Conservation (phyloP, 1,140 invertebrate species). For the Zaprionus vittiger region DNA sequence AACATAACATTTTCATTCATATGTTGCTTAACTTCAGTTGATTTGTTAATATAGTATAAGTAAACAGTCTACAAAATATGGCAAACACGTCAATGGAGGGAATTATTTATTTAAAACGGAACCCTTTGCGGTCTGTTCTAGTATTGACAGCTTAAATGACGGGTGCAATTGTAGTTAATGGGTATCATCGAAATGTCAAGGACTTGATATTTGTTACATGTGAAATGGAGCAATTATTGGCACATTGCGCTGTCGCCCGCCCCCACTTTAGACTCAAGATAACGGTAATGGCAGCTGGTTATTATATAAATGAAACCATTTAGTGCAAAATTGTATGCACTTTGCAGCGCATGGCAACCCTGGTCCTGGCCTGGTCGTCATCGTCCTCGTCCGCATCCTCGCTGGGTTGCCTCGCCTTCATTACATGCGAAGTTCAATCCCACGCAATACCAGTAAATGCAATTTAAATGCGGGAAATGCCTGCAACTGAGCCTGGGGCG, state of each 20-base stretch:
- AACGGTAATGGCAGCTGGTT: slow-evolving; percentile 66
- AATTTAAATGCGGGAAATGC: slow-evolving; percentile 77
- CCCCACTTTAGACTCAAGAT: slow-evolving; percentile 19
- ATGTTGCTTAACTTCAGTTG: too few relatives aligned
- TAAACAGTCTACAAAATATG: too few relatives aligned
- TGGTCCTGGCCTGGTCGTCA: slow-evolving; percentile 1
- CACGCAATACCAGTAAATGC: slow-evolving; percentile 69
- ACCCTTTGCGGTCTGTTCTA: neutral
- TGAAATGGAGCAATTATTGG: slow-evolving; percentile 45
- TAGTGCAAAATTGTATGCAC: slow-evolving; percentile 27
- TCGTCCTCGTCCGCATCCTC: slow-evolving; percentile 20
- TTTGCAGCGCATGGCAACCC: slow-evolving; percentile 29
- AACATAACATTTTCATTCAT: too few relatives aligned
- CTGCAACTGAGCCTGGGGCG: slow-evolving; percentile 39
- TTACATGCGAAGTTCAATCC: slow-evolving; percentile 60
- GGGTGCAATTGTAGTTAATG: slow-evolving; percentile 26
- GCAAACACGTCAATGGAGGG: too few relatives aligned
- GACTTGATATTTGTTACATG: slow-evolving; percentile 34
- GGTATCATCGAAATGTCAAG: slow-evolving; percentile 58
- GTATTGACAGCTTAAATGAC: slow-evolving; percentile 1
- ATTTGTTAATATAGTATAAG: too few relatives aligned
- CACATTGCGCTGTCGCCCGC: slow-evolving; percentile 35
- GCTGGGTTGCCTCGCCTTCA: slow-evolving; percentile 33
- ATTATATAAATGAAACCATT: slow-evolving; percentile 76
- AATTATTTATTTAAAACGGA: neutral